These are phyloP conservation scores for Podarcis lilfordi DNA, from an alignment of 2,797 vertebrate genomes.

Conservation along the genomic window DNA sequence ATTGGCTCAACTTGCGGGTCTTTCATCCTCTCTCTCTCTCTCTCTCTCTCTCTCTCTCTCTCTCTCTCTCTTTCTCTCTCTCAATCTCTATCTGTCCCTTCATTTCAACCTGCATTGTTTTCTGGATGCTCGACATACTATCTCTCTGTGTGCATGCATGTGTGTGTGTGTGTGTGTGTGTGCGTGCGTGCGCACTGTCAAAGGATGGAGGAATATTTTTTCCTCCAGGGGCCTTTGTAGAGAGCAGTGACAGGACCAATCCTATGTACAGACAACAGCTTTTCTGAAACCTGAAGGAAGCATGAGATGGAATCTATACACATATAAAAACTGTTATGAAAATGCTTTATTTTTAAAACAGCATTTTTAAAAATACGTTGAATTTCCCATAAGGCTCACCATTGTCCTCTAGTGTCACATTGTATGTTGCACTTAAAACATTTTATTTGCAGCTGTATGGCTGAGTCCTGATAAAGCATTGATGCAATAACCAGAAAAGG, in stretches of 20 bases:
- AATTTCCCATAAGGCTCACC: too few species aligned
- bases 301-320: neutral
- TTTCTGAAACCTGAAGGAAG: neutral
- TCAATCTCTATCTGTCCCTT: constrained; percentile 7
- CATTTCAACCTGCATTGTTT: neutral
- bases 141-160: neutral
- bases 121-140: constrained; percentile 38
- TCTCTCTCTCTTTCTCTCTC: neutral
- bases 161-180: too few species aligned
- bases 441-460: too few species aligned
- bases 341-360: too few species aligned
- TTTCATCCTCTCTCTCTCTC: constrained; percentile 38
- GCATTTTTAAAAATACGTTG: too few species aligned
- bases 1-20: constrained; percentile 22
- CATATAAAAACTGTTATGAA: too few species aligned
- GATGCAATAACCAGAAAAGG: too few species aligned
- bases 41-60: neutral
- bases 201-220: neutral
- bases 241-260: neutral
- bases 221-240: neutral
- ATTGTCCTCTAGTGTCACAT: too few species aligned
- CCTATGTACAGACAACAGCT: neutral
- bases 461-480: too few species aligned
- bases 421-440: too few species aligned
- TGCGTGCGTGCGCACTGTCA: neutral